A percentile compares a stretch with the other conserved stretches of the same genome.
Conservation (phyloP, 2,888 invertebrate genomes). For the Synanthedon andrenaeformis region DNA sequence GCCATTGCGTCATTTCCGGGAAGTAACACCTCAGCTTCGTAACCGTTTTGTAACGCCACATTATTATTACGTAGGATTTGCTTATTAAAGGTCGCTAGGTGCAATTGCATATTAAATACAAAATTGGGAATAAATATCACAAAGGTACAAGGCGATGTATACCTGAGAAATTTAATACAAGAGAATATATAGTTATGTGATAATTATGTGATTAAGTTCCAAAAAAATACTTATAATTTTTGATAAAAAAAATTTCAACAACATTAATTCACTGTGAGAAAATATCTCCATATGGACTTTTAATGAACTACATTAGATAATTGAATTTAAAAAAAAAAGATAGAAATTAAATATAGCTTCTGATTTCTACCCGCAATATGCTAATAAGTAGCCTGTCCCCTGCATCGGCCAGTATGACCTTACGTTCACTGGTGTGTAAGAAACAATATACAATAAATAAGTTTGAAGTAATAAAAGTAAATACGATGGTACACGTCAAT, state of each 20-base stretch:
- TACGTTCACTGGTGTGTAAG: conserved; percentile 32
- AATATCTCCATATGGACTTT: too few species aligned
- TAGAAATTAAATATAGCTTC: conserved; percentile 5
- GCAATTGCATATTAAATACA: not conserved
- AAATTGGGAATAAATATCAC: not conserved
- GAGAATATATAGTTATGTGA: too few species aligned
- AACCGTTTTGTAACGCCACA: not conserved
- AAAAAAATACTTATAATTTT: too few species aligned
- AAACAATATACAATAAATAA: not conserved
- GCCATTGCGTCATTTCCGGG: conserved; percentile 30
- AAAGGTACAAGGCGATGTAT: not conserved
- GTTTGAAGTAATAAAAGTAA: not conserved
- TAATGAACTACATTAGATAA: too few species aligned
- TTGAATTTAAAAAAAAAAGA: not conserved
- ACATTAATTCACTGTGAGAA: too few species aligned
- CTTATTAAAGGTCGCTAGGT: not conserved
- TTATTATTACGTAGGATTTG: not conserved
- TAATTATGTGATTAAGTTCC: too few species aligned
- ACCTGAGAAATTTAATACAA: too few species aligned
- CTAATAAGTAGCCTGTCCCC: conserved; percentile 38
- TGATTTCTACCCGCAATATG: conserved; percentile 21
- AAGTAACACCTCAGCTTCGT: conserved; percentile 29
- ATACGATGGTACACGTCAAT: not conserved
- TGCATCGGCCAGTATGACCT: conserved; percentile 30
- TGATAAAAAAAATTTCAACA: too few species aligned